Evolutionary conservation across 2,888 invertebrate species (phyloP).

Genomic region (Isotomurus palustris): DNA sequence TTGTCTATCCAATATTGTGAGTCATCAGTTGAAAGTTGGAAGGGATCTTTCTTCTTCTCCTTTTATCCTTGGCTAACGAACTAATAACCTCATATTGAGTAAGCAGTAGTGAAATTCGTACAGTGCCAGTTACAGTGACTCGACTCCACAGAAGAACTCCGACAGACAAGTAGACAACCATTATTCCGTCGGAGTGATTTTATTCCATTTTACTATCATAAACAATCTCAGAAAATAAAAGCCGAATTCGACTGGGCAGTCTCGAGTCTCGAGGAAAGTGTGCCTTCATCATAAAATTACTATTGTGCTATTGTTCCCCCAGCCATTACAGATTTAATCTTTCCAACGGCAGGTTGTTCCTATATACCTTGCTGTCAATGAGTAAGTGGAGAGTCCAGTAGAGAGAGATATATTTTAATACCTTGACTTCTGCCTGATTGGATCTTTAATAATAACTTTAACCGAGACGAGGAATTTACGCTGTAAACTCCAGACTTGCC

Average conservation of each 20-base stretch:
- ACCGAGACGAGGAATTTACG: no score
- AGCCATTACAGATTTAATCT: conserved; percentile 38
- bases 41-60: conserved; percentile 9
- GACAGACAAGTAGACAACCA: neutral
- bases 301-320: conserved; percentile 14
- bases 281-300: conserved; percentile 9
- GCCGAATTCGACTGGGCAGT: neutral
- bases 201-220: conserved; percentile 12
- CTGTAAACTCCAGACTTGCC: no score
- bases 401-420: no score
- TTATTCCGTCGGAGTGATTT: conserved; percentile 4
- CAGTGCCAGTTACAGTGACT: neutral
- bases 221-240: conserved; percentile 8
- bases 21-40: conserved; percentile 6
- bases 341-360: conserved; percentile 29
- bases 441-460: no score
- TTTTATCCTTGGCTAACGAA: neutral
- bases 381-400: no score
- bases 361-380: conserved; percentile 11
- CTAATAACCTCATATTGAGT: neutral
- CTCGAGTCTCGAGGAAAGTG: no score
- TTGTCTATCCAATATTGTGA: conserved; percentile 9
- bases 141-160: neutral
- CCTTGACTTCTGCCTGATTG: conserved; percentile 7
- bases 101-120: neutral